Evolutionary conservation across 1,140 invertebrate species (phyloP).

Genomic region (Brachionus rotundiformis): DNA sequence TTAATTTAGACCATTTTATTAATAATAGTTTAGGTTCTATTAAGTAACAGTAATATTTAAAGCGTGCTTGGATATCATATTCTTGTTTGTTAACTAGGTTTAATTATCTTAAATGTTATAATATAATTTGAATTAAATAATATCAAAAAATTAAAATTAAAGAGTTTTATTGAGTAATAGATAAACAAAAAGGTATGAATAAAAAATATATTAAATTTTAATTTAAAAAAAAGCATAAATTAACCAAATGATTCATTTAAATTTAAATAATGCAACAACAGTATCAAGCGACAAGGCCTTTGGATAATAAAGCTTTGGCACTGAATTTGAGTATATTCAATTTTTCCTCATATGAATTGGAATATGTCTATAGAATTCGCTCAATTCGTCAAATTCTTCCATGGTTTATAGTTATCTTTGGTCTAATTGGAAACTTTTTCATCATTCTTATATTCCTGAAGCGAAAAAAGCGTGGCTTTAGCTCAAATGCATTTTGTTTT

Average conservation of each 20-base stretch:
- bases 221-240: not conserved
- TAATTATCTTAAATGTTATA: no score
- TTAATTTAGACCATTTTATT: no score
- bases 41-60: no score
- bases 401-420: slow-evolving; percentile 3
- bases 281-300: not conserved
- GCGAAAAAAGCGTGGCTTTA: not conserved
- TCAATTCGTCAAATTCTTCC: slow-evolving; percentile 1
- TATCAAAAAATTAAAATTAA: not conserved
- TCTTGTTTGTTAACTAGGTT: no score
- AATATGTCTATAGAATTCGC: slow-evolving; percentile 1
- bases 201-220: not conserved
- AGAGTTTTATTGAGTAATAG: not conserved
- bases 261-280: not conserved
- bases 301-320: not conserved
- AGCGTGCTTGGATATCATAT: no score
- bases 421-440: slow-evolving; percentile 36
- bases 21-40: no score
- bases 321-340: not conserved
- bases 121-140: not conserved
- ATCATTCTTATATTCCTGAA: slow-evolving; percentile 27
- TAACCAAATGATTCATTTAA: not conserved
- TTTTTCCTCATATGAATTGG: not conserved
- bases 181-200: not conserved
- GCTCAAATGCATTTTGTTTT: slow-evolving; percentile 40